Evolutionary conservation across 1,140 invertebrate species (phyloP), one percentile per base, ranked within the genome.

Genomic region (Rhysida immarginata): DNA sequence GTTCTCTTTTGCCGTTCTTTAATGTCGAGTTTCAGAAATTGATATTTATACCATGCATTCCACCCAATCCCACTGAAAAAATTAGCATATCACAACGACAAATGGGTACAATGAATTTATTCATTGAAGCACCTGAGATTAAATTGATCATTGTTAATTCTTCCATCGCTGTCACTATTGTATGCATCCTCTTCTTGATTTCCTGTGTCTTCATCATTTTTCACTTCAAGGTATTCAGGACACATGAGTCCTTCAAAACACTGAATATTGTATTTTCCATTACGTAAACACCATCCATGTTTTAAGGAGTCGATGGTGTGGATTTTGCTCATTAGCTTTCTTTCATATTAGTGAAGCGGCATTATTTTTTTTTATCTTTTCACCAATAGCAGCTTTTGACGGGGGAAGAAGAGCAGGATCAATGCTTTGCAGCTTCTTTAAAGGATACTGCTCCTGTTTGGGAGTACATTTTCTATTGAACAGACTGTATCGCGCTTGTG

Each of bases 381-480:
- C 8, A 11, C 44, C 8, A 46, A 46, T 46, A 18, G 16, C 44
- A 46, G 44, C 44, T 46, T 5, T 46, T 46, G 5, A 20, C 18
- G 18, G 44, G 21, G 18, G 18, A 46, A 46, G 44, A 23, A 23
- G 16, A 46, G 18, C 20, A 46, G 44, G 5, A 46, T 46, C 44
- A 46, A 46, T 46, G 44, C 44, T 46, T 23, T 18, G 44, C 44
- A 46, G 3, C 44, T 16, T 46, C 44, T 46, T 46, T 46, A 46
- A 46, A 46, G 44, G 44, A 46, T 23, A 23, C 20, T 23, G 5
- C 44, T 46, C 44, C 18, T 18, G 16, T 35, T 46, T 46, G 20
- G 44, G 44, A 46, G 44, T 20, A 46, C 44, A 18, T 18, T 46
- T 46, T 46, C 8, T 46, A 13, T 46, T 46, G 44, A 46, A 23